phyloP scores from a whole-genome alignment of 2,888 invertebrate genomes.

The Rhingia campestris region DNA sequence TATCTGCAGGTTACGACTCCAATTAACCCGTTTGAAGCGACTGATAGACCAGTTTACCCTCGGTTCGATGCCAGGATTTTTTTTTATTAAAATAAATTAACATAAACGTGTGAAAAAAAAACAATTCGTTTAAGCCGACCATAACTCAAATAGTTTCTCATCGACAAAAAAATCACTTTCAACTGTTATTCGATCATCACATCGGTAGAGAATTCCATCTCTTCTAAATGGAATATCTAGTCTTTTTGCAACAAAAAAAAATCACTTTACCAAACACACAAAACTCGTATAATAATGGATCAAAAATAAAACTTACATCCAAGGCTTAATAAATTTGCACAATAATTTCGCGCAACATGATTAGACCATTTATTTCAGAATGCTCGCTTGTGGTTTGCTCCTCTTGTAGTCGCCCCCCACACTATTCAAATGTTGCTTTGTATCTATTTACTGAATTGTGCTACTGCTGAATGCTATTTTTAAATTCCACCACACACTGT shows the following conservation, averaged over 20 bases:
- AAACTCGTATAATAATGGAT: not conserved
- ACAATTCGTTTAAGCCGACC: too few relatives aligned
- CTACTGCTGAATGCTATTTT: constrained; percentile 47
- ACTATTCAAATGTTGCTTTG: constrained; percentile 3
- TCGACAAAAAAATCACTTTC: too few relatives aligned
- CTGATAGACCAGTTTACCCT: not conserved
- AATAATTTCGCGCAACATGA: constrained; percentile 69
- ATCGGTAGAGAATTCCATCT: not conserved
- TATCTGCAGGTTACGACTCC: not conserved
- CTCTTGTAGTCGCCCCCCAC: not conserved
- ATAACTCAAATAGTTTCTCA: too few relatives aligned
- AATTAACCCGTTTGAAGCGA: not conserved
- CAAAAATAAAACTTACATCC: constrained; percentile 28
- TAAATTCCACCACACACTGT: constrained; percentile 35
- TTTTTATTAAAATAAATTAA: not conserved
- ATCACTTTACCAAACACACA: not conserved
- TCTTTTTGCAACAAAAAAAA: constrained; percentile 1
- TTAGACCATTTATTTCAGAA: constrained; percentile 68
- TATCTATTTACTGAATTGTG: constrained; percentile 34
- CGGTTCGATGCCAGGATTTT: constrained; percentile 3
- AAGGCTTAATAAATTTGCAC: constrained; percentile 72
- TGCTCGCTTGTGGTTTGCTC: constrained; percentile 54
- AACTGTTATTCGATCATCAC: not conserved
- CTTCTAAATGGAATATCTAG: not conserved
- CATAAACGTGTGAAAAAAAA: constrained; percentile 25